These are phyloP conservation scores for Micoletzkya japonica DNA, from an alignment of 2,888 invertebrate genomes.

Conservation along the genomic window DNA sequence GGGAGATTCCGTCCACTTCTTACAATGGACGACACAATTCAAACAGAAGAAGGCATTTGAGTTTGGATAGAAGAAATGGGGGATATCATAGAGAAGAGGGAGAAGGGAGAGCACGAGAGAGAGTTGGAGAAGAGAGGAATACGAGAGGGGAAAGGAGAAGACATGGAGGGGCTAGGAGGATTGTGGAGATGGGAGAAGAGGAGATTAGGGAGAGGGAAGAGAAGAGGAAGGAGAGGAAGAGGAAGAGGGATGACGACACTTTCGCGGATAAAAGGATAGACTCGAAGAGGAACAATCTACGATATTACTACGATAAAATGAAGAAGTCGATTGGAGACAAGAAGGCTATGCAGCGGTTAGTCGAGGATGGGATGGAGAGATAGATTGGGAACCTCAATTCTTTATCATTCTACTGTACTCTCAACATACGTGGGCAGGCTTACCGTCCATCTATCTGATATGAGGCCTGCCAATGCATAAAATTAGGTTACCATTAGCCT, in stretches of 20 bases:
- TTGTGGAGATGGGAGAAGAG: constrained; percentile 1
- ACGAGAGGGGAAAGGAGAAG: constrained; percentile 3
- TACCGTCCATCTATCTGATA: too few species aligned
- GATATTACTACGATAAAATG: constrained; percentile 14
- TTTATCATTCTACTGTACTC: too few species aligned
- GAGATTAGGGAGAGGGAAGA: neutral
- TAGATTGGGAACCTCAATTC: neutral
- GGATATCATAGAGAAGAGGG: neutral
- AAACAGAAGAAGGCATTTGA: neutral
- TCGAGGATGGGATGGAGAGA: neutral
- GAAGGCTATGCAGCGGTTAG: constrained; percentile 4
- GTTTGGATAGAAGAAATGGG: neutral
- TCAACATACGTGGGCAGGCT: too few species aligned
- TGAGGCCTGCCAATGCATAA: too few species aligned
- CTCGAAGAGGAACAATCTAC: constrained; percentile 2
- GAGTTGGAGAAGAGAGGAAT: neutral
- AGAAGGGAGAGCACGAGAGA: neutral
- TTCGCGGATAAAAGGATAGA: neutral
- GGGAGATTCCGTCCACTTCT: too few species aligned
- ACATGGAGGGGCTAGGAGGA: neutral
- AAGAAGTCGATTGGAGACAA: neutral
- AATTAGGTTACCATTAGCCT: too few species aligned
- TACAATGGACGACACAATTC: too few species aligned
- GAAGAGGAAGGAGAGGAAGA: too few species aligned
- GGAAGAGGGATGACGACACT: neutral